Base-by-base conservation (phyloP, 1,140 invertebrate genomes). In the Drosophila pruinosa region DNA sequence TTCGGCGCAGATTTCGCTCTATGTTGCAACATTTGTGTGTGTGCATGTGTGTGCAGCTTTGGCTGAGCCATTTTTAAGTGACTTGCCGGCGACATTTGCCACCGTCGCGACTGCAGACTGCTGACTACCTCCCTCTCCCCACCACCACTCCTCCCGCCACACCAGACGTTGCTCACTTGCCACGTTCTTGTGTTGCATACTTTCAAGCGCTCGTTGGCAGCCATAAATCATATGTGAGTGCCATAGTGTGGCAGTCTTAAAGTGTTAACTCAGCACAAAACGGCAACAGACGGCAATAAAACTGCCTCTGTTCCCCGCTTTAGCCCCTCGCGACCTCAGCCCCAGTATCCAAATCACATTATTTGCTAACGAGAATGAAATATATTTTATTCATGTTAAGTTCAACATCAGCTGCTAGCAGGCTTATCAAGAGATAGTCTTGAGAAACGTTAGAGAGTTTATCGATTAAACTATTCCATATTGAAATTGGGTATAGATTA, bases 1-100 rank as follows among this genome's bases (percentile, higher is more conserved):
- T 78, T 86, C 77, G 59, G 77, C 28, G 38, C 50, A 71, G 67
- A 65, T 62, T 71, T 72, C 53, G 50, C 19, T 50, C 39, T 31
- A 15, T 67, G 48, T 50, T 17, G 21, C 34, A 26, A 24, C 26
- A 28, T 68, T 7, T 31, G 24, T 54, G 34, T 62, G 41, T 64
- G 74, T 57, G 19, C 50, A 34, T 39, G 71, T 61, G 47, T 61
- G 41, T 50, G 65, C 54, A 74, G 81, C 81, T 85, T 70, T 65
- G 54, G 39, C 76, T 71, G 36, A 76, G 69, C 76, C 76, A 77
- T 86, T 86, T 86, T 86, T 86, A 86, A 88, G 81, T 88, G 82
- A 85, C 81, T 86, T 80, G 81, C 81, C 48, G 81, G 61, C 76
- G 80, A 85, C 59, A 80, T 76, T 79, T 67, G 53, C 48, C 67